Percentiles rank a stretch among this genome's conserved stretches.
phyloP scores from a whole-genome alignment of 2,888 invertebrate genomes.

The Cataglyphis cursor region DNA sequence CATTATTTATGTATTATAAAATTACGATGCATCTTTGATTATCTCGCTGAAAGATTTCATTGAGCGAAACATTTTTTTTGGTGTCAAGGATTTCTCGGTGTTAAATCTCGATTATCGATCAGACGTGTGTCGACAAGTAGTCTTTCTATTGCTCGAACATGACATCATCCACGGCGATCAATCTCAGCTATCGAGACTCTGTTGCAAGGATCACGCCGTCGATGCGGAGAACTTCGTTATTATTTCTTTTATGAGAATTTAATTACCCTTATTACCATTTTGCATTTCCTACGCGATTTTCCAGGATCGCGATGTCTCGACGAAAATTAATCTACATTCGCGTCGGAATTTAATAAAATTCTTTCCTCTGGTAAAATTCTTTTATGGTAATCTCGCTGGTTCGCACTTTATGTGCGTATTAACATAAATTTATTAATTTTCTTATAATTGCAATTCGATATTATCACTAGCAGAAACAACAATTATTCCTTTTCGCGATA shows the following conservation, averaged over 20 bases:
- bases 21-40: neutral
- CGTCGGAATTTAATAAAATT: constrained; percentile 61
- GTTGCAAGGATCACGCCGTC: constrained; percentile 45
- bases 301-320: constrained; percentile 68
- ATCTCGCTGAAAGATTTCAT: constrained; percentile 3
- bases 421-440: neutral
- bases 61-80: neutral
- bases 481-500: neutral
- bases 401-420: neutral
- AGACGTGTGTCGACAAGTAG: neutral
- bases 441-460: neutral
- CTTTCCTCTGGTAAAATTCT: constrained; percentile 65
- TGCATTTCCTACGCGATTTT: constrained; percentile 50
- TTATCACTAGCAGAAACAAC: neutral
- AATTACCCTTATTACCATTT: constrained; percentile 57
- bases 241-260: constrained; percentile 73
- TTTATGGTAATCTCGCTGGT: constrained; percentile 62
- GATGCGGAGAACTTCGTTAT: constrained; percentile 56
- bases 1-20: neutral
- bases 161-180: constrained; percentile 28
- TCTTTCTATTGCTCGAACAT: constrained; percentile 21
- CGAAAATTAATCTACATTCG: constrained; percentile 72
- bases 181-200: constrained; percentile 28
- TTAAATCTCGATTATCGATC: constrained; percentile 18
- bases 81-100: neutral